Evolutionary conservation across 2,113 vertebrate species (phyloP).

Genomic region (Pseudorhombus dupliciocellatus): DNA sequence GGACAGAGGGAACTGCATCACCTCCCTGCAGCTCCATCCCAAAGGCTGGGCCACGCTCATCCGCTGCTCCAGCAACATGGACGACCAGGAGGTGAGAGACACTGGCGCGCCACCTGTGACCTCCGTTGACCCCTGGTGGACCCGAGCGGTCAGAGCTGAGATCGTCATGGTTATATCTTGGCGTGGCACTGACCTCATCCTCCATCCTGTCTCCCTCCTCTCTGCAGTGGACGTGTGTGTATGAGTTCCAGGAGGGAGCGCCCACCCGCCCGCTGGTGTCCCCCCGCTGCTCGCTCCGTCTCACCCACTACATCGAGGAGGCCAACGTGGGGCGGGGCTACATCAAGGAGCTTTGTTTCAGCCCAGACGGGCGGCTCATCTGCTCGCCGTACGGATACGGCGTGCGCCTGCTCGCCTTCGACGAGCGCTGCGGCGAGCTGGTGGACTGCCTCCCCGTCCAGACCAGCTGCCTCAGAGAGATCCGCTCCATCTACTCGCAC

Average conservation of each 20-base stretch:
- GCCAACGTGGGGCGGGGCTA: conserved; percentile 96
- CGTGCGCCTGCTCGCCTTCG: conserved; percentile 94
- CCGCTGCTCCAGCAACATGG: conserved; percentile 96
- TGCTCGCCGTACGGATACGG: conserved; percentile 97
- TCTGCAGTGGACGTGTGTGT: conserved; percentile 96
- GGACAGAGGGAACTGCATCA: conserved; percentile 97
- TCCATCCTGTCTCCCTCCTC: conserved; percentile 17
- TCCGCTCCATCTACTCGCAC: conserved; percentile 96
- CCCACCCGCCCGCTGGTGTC: conserved; percentile 86
- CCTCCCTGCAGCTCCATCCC: conserved; percentile 96
- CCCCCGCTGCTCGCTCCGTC: conserved; percentile 91
- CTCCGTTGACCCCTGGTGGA: neutral
- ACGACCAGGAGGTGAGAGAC: conserved; percentile 92
- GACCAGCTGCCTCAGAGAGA: conserved; percentile 90
- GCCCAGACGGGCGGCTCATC: conserved; percentile 96
- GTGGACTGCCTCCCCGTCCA: conserved; percentile 93
- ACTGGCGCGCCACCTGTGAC: no score
- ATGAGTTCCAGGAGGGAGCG: conserved; percentile 93
- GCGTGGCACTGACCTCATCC: neutral
- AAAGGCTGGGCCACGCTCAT: conserved; percentile 98
- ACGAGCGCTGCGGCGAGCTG: conserved; percentile 91
- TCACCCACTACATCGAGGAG: conserved; percentile 98
- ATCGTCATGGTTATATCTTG: no score
- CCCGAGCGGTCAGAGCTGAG: no score
- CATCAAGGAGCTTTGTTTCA: conserved; percentile 99